Base-by-base conservation (phyloP, 2,797 vertebrate genomes). In the Limosa lapponica region DNA sequence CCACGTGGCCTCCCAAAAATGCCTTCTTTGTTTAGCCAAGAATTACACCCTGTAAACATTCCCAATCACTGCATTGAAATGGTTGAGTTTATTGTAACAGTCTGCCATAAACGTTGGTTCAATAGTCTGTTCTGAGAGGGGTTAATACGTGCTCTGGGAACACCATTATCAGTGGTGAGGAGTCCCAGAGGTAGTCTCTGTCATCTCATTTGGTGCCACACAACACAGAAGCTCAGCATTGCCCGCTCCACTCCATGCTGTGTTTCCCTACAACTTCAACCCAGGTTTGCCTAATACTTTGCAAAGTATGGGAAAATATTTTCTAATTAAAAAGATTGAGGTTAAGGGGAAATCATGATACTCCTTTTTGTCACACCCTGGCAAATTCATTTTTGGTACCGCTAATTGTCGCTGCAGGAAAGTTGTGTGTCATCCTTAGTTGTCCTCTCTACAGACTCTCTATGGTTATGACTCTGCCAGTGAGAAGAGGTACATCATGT, bases 21-120 rank as follows among this genome's bases (percentile, higher is more conserved):
- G 20, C 61, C 28, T 10, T 30, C 81, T 82, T 87, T 84, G 20
- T 91, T 95, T 80, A 65, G 77, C 79, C 71, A 94, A 90, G 88
- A 87, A 70, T 67, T 74, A 9, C 55, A 83, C 65, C 22, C 82
- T 85, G 73, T 69, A 80, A 94, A 82, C 80, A 67, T 90, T 95
- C 61, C 69, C 46, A 43, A 24, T 66, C 74, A 16, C 49, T 80
- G 49, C 55, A 11, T 7, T 62, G 82, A 71, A 67, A 58, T 19
- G 36, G 30, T 32, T 51, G 39, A 10, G 25, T 66, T 93, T 84
- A 32, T 77, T 80, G 7, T 16, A 79, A 71, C 27, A 86, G 51
- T 48, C 78, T 73, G 54, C 20, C 46, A 6, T 85, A 80, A 64
- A 27, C 7, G 23, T n/a, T 62, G 73, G n/a, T 30, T 74, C 49